Percentiles rank a stretch among this genome's conserved stretches.
Conservation (phyloP, 2,797 vertebrate genomes). For the Rhinichthys osculus region DNA sequence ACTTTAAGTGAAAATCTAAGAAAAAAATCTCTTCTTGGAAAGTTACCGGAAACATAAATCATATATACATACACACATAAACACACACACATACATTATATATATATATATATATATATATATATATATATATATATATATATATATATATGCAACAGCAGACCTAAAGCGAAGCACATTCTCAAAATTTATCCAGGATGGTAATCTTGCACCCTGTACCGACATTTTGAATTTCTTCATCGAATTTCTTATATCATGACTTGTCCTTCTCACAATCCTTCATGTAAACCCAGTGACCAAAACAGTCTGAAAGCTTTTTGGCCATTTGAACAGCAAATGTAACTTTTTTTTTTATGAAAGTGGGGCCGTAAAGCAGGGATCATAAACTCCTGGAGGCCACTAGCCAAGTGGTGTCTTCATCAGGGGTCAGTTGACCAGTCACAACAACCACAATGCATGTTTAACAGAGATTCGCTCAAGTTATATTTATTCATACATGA, state of each 20-base stretch:
- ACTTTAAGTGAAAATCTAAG: no score
- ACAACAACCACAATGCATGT: neutral
- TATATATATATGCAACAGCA: no score
- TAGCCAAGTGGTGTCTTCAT: neutral
- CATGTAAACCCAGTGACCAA: neutral
- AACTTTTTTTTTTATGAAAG: no score
- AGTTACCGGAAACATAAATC: no score
- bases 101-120: no score
- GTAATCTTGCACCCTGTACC: neutral
- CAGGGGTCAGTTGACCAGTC: neutral
- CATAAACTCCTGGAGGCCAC: neutral
- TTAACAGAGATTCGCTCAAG: neutral
- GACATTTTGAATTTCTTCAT: neutral
- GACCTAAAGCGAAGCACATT: neutral
- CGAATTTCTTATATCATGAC: neutral
- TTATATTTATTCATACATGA: slow-evolving; percentile 13
- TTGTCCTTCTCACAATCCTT: neutral
- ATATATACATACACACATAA: no score
- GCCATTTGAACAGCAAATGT: neutral
- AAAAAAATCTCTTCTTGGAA: no score
- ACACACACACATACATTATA: no score
- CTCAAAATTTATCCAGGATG: neutral
- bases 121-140: no score
- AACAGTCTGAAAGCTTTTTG: neutral
- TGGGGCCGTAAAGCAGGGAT: neutral